Evolutionary conservation across 2,797 vertebrate species (phyloP), one percentile per base, ranked within the genome.

Genomic region (Danionella dracula): DNA sequence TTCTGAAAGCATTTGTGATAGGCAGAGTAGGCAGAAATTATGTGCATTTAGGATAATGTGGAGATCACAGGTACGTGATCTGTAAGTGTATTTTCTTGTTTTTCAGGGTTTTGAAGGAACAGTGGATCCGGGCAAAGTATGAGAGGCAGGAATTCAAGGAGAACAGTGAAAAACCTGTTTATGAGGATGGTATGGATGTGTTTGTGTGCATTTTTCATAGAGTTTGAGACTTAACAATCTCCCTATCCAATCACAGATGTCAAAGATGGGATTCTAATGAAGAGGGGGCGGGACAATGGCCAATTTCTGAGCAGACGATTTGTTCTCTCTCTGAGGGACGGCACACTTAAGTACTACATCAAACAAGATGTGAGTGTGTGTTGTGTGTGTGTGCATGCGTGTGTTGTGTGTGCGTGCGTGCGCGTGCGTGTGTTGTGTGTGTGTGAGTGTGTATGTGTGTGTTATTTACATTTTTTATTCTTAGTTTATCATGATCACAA

Each of bases 91-190:
- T n/a, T n/a, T n/a, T 53, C 41, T 16, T 51, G 12, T 56, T 40
- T 63, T 7, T 1, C 73, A 95, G 94, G 74, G 89, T 91, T 16
- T 78, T 95, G 75, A 88, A 85, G 76, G 93, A 96, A 70, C 93
- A 96, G 78, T 96, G 94, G 94, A 93, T 96, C 60, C 83, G 88
- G 73, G 91, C 92, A 13, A 94, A 94, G 77, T 96, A 94, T 0
- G 91, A 95, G 73, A 88, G 92, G 55, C 85, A 85, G 66, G 93
- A 94, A 76, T 96, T 96, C 77, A 82, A 0, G 0, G 71, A 87
- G n/a, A 81, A 74, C 0, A 80, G 76, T 16, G 85, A 82, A 31
- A 81, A 71, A 12, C 79, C 82, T 9, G 80, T 61, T 0, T 92
- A 93, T 44, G 89, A 89, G 66, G 80, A 90, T 29, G 91, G 93